phyloP scores from a whole-genome alignment of 2,888 invertebrate species.

The Folsomia candida region DNA sequence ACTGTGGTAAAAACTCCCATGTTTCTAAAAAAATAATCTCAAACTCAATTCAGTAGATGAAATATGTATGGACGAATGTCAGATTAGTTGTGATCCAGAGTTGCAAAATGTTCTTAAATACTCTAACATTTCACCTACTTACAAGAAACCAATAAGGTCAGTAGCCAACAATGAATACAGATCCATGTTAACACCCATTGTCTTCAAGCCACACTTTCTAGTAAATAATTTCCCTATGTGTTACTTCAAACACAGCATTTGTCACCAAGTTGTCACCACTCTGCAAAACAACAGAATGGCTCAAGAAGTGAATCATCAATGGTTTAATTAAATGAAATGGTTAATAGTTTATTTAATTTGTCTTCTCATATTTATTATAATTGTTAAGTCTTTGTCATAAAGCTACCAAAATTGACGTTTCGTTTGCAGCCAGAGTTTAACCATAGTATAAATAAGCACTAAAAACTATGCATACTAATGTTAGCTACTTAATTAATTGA shows the following conservation, averaged over 20 bases:
- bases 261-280: background rate
- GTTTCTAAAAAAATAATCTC: background rate
- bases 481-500: no score
- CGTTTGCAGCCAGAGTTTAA: background rate
- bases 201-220: no score
- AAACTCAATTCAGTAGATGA: no score
- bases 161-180: background rate
- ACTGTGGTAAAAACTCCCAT: slow-evolving; percentile 13
- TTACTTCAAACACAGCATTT: background rate
- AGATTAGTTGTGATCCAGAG: no score
- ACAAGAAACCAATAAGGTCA: background rate
- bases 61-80: no score
- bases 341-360: background rate
- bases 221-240: background rate
- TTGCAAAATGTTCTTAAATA: background rate
- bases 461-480: background rate
- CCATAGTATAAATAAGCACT: background rate
- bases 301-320: background rate
- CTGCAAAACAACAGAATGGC: background rate
- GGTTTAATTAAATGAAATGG: no score
- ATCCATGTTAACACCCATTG: no score
- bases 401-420: background rate
- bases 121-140: background rate
- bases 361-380: background rate
- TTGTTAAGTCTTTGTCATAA: background rate